A percentile compares a stretch with the other conserved stretches of the same genome.
These are phyloP conservation scores for Calameuta idolon DNA, from an alignment of 2,888 invertebrate genomes.

Conservation along the genomic window DNA sequence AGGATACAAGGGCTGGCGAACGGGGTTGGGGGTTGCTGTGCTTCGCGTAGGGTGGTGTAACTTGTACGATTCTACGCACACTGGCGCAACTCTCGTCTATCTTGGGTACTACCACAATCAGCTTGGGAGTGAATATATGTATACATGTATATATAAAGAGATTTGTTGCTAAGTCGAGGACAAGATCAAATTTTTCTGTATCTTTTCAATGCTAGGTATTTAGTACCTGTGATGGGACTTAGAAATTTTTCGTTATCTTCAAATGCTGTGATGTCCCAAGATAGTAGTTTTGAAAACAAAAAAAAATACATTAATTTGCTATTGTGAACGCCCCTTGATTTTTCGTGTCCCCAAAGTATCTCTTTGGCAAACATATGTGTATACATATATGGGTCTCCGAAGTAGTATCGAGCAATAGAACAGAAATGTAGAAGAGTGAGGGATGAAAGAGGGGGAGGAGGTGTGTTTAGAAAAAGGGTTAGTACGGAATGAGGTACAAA, in stretches of 20 bases:
- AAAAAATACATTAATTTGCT: too few species aligned
- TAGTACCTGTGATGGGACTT: too few species aligned
- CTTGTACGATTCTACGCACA: conserved; percentile 15
- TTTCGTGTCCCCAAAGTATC: too few species aligned
- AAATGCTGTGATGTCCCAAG: too few species aligned
- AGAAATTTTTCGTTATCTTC: too few species aligned
- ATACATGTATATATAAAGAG: too few species aligned
- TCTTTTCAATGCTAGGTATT: too few species aligned
- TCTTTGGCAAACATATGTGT: too few species aligned
- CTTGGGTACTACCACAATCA: background rate
- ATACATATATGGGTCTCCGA: background rate
- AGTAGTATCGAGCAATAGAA: background rate
- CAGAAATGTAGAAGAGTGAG: background rate
- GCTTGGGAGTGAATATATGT: background rate
- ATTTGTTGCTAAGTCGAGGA: too few species aligned
- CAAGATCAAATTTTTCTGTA: too few species aligned
- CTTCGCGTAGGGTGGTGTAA: background rate
- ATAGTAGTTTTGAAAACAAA: too few species aligned
- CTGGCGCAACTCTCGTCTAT: background rate
- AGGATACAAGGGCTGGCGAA: conserved; percentile 16
- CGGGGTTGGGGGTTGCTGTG: conserved; percentile 17
- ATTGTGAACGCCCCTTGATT: too few species aligned
- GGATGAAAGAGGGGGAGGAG: background rate
- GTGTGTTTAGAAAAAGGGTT: background rate
- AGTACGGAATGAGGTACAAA: background rate